Conservation (phyloP, 30 jellyfish, hydroid and myxozoan species). For the Mastigias papua region DNA sequence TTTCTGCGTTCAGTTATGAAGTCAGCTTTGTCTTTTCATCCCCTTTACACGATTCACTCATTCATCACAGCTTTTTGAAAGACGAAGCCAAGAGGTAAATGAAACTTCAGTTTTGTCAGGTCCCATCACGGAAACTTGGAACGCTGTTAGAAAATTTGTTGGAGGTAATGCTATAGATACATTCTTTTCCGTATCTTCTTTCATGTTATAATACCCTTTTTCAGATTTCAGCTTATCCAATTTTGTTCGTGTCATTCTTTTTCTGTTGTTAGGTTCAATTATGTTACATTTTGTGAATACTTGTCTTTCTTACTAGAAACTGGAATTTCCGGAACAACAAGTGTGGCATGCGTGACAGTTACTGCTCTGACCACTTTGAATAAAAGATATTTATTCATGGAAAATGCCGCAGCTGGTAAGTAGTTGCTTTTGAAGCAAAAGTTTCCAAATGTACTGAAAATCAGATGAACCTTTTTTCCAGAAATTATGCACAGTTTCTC, state of each 20-base stretch:
- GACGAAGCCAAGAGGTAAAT: slow-evolving; percentile 89
- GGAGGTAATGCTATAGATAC: no score
- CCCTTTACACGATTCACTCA: not conserved
- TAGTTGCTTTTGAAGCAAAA: not conserved
- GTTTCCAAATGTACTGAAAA: not conserved
- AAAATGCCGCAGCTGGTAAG: slow-evolving; percentile 97
- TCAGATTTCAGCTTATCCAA: no score
- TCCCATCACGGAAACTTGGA: slow-evolving; percentile 98
- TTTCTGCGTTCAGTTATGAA: no score
- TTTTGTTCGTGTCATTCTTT: no score
- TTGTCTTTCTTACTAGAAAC: slow-evolving; percentile 51
- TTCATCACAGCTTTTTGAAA: slow-evolving; percentile 77
- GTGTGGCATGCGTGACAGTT: slow-evolving; percentile 95
- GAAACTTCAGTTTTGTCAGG: slow-evolving; percentile 88
- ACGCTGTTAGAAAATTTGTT: slow-evolving; percentile 89
- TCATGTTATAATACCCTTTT: no score
- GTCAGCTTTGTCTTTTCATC: no score
- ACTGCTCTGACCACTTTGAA: slow-evolving; percentile 94
- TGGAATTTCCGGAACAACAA: slow-evolving; percentile 90
- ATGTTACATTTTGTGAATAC: not conserved
- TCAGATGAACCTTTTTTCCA: not conserved
- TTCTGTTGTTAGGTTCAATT: no score
- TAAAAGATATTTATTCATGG: slow-evolving; percentile 90
- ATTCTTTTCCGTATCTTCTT: no score
- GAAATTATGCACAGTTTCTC: no score